Evolutionary conservation across 2,888 invertebrate genomes (phyloP).

Genomic region (Platycheirus albimanus): DNA sequence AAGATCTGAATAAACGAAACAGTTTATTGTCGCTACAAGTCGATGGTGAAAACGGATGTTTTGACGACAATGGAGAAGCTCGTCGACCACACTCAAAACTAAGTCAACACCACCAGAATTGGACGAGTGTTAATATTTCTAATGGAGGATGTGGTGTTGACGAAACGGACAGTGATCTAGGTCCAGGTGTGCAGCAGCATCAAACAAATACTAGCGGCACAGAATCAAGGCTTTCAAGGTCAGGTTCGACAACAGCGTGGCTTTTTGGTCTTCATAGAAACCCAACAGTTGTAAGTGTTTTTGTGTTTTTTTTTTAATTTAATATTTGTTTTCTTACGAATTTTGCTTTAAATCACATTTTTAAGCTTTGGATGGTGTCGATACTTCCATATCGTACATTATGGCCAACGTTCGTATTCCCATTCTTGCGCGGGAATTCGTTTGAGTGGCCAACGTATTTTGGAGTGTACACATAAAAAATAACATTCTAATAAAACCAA

Average conservation of each 20-base stretch:
- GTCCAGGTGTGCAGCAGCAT: neutral
- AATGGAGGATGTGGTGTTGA: neutral
- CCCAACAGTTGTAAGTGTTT: conserved; percentile 79
- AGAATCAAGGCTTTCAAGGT: conserved; percentile 50
- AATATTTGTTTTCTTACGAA: too few species aligned
- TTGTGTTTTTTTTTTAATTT: neutral
- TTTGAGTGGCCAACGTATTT: too few species aligned
- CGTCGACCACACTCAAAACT: conserved; percentile 3
- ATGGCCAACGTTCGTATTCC: too few species aligned
- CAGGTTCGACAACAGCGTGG: conserved; percentile 79
- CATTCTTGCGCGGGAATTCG: too few species aligned
- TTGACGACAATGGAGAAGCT: conserved; percentile 2
- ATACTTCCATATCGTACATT: too few species aligned
- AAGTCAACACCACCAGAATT: conserved; percentile 36
- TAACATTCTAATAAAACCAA: too few species aligned
- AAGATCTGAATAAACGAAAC: conserved; percentile 11
- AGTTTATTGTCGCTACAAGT: conserved; percentile 28
- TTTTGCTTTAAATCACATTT: too few species aligned
- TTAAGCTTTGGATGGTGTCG: too few species aligned
- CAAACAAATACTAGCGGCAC: neutral
- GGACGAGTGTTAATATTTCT: neutral
- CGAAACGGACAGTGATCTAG: conserved; percentile 47
- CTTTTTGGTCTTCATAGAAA: conserved; percentile 82
- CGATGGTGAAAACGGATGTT: conserved; percentile 7
- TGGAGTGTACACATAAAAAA: too few species aligned